phyloP scores from a whole-genome alignment of 2,888 invertebrate genomes.

The Thumatha senex region DNA sequence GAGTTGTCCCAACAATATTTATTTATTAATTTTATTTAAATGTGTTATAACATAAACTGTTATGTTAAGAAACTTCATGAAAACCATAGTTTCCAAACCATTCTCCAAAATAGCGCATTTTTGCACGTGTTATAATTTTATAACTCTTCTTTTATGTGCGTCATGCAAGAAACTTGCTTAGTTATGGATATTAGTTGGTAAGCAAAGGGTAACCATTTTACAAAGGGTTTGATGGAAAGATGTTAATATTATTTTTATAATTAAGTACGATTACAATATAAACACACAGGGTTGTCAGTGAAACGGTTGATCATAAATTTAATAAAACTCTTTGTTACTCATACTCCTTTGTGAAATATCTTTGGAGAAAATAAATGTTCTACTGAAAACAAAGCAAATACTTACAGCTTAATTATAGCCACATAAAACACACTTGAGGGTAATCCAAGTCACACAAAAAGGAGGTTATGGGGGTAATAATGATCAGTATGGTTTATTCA shows the following conservation, averaged over 20 bases:
- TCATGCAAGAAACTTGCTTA: conserved; percentile 23
- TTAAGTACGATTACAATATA: background rate
- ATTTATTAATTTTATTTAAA: too few relatives aligned
- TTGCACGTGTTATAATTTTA: conserved; percentile 25
- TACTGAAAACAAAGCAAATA: conserved; percentile 53
- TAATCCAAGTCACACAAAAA: conserved; percentile 64
- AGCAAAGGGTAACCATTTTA: conserved; percentile 1
- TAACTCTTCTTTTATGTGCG: conserved; percentile 15
- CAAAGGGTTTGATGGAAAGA: background rate
- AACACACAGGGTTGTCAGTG: conserved; percentile 1
- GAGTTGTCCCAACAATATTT: too few relatives aligned
- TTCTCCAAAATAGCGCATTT: conserved; percentile 16
- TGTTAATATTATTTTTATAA: background rate
- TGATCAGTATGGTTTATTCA: conserved; percentile 28
- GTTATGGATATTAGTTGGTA: conserved; percentile 19
- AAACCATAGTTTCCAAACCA: conserved; percentile 23
- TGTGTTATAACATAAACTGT: conserved; percentile 1
- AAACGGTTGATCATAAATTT: conserved; percentile 6
- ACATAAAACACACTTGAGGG: conserved; percentile 58
- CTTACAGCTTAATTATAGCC: conserved; percentile 69
- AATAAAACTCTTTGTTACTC: conserved; percentile 5
- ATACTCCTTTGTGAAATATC: conserved; percentile 4
- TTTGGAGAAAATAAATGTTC: too few relatives aligned
- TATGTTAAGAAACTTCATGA: conserved; percentile 14
- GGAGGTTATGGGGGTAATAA: conserved; percentile 38